Percentiles rank a stretch among this genome's conserved stretches.
phyloP scores from a whole-genome alignment of 2,888 invertebrate genomes.

The Heteropelma amictum region DNA sequence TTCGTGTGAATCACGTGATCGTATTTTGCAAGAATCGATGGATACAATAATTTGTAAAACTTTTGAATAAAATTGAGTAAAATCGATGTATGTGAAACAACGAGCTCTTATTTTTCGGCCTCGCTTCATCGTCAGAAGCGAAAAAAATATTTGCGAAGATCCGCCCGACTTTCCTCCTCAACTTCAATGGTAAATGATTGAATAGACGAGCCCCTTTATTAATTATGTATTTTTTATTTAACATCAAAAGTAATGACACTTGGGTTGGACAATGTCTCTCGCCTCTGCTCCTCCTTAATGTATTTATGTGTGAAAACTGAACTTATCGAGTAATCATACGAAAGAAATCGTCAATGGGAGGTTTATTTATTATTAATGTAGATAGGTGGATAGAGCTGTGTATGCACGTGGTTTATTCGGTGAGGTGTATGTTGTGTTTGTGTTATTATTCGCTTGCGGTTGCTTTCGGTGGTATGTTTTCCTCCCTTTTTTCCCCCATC shows the following conservation, averaged over 20 bases:
- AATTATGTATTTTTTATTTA: conserved; percentile 78
- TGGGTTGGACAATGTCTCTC: conserved; percentile 77
- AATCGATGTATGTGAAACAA: too few species aligned
- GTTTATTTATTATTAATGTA: conserved; percentile 54
- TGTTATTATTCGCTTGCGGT: conserved; percentile 51
- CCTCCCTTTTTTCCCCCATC: conserved; percentile 31
- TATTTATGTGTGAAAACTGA: conserved; percentile 74
- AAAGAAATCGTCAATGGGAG: conserved; percentile 75
- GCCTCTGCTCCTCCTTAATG: conserved; percentile 68
- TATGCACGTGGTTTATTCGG: conserved; percentile 58
- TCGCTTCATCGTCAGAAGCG: too few species aligned
- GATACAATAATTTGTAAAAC: too few species aligned
- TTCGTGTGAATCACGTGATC: too few species aligned
- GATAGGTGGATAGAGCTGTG: conserved; percentile 69
- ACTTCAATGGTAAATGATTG: not conserved
- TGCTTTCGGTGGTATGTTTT: conserved; percentile 32
- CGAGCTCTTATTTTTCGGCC: too few species aligned
- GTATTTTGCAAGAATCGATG: too few species aligned
- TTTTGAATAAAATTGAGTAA: too few species aligned
- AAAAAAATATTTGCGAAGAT: not conserved
- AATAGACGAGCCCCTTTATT: conserved; percentile 58
- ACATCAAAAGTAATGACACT: conserved; percentile 78
- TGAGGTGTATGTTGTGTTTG: conserved; percentile 50
- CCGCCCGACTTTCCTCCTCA: not conserved
- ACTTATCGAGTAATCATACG: conserved; percentile 75